Conservation (phyloP, 2,797 vertebrate genomes). For the Enteromius treurensis region DNA sequence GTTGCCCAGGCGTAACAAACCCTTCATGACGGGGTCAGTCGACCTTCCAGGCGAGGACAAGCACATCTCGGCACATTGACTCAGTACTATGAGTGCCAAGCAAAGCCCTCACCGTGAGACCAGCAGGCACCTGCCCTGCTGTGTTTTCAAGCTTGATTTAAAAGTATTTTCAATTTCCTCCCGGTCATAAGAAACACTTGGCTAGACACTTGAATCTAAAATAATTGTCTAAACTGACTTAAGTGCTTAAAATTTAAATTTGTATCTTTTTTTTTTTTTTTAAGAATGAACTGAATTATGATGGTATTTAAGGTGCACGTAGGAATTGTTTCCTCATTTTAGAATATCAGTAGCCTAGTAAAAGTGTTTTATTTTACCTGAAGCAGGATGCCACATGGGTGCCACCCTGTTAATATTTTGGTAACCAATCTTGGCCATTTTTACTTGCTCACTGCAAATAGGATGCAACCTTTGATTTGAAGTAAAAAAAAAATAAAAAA, state of each 20-base stretch:
- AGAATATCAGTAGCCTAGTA: too few species aligned
- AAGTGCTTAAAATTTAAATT: neutral
- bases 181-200: constrained; percentile 28
- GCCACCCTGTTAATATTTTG: too few species aligned
- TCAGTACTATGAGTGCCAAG: neutral
- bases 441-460: too few species aligned
- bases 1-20: constrained; percentile 45
- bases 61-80: constrained; percentile 34
- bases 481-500: too few species aligned
- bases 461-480: too few species aligned
- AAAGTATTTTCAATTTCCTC: constrained; percentile 27
- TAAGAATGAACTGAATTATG: neutral
- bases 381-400: too few species aligned
- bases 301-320: neutral
- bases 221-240: neutral
- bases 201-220: neutral
- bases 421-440: too few species aligned
- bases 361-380: too few species aligned
- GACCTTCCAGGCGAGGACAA: constrained; percentile 44
- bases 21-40: constrained; percentile 50
- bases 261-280: neutral
- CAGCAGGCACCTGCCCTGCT: constrained; percentile 14
- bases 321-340: too few species aligned
- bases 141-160: constrained; percentile 32
- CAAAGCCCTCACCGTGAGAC: constrained; percentile 8